phyloP scores from a whole-genome alignment of 1,140 invertebrate genomes.

The Potamilus streckersoni region DNA sequence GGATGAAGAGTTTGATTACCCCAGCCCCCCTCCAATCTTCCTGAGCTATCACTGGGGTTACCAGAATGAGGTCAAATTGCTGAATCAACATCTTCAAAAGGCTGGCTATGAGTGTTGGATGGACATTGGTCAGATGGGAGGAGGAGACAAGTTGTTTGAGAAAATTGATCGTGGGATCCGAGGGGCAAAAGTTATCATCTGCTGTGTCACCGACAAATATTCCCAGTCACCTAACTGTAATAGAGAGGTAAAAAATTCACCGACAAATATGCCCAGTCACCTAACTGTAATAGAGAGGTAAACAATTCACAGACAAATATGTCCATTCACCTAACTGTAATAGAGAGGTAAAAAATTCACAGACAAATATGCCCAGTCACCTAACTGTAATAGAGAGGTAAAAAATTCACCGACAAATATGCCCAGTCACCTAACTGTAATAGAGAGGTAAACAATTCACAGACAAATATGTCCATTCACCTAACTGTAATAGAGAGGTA shows the following conservation, averaged over 20 bases:
- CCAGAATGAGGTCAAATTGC: constrained; percentile 58
- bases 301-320: no score
- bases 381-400: no score
- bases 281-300: not conserved
- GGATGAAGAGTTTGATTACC: constrained; percentile 55
- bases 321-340: no score
- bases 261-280: not conserved
- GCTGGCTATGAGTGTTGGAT: constrained; percentile 63
- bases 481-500: not conserved
- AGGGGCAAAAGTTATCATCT: constrained; percentile 58
- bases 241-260: constrained; percentile 49
- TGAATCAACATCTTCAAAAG: constrained; percentile 54
- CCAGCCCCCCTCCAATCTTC: constrained; percentile 59
- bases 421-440: constrained; percentile 63
- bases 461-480: not conserved
- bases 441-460: constrained; percentile 49
- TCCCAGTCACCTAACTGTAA: constrained; percentile 63
- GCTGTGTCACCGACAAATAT: constrained; percentile 61
- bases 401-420: constrained; percentile 57
- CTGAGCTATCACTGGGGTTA: constrained; percentile 65
- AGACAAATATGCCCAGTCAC: no score
- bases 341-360: no score
- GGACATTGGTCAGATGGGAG: constrained; percentile 66
- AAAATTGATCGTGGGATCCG: constrained; percentile 62
- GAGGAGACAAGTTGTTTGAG: constrained; percentile 61